These are phyloP conservation scores for Drosophila tropicalis DNA, from an alignment of 1,140 invertebrate species.

Conservation along the genomic window DNA sequence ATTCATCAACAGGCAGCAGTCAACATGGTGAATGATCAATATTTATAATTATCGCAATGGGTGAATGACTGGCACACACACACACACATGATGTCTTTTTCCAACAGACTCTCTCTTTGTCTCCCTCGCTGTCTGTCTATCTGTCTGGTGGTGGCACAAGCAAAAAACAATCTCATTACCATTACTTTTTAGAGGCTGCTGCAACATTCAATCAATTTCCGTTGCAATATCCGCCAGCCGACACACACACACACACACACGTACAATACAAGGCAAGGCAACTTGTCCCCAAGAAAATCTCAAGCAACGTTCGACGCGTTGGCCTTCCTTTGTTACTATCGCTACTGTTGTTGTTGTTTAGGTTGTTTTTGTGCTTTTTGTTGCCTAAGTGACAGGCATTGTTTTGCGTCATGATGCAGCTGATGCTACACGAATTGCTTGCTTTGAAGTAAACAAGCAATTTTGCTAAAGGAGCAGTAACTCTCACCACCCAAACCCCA, in stretches of 20 bases:
- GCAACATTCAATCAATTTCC: constrained; percentile 80
- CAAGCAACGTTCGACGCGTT: constrained; percentile 53
- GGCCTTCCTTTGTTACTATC: constrained; percentile 20
- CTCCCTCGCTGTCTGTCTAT: not conserved
- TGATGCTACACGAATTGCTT: constrained; percentile 76
- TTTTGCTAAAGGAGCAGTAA: constrained; percentile 54
- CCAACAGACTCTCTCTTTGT: not conserved
- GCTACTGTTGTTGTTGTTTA: constrained; percentile 28
- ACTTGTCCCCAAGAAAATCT: constrained; percentile 49
- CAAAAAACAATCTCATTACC: constrained; percentile 73
- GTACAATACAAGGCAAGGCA: constrained; percentile 19
- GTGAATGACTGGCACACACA: not conserved
- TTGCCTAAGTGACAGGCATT: constrained; percentile 71
- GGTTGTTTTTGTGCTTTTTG: constrained; percentile 41
- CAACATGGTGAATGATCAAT: constrained; percentile 41
- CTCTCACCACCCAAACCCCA: constrained; percentile 3
- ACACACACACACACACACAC: constrained; percentile 4
- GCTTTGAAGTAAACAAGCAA: constrained; percentile 81
- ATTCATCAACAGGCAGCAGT: constrained; percentile 33
- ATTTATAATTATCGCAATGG: constrained; percentile 58
- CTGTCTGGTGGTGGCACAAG: constrained; percentile 15
- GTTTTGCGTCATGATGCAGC: constrained; percentile 71
- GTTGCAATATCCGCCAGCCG: constrained; percentile 66
- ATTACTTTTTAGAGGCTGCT: constrained; percentile 65
- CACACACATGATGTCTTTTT: not conserved